Percentiles rank a stretch among this genome's conserved stretches.
Conservation (phyloP, 1,140 invertebrate genomes). For the Camponotus floridanus region DNA sequence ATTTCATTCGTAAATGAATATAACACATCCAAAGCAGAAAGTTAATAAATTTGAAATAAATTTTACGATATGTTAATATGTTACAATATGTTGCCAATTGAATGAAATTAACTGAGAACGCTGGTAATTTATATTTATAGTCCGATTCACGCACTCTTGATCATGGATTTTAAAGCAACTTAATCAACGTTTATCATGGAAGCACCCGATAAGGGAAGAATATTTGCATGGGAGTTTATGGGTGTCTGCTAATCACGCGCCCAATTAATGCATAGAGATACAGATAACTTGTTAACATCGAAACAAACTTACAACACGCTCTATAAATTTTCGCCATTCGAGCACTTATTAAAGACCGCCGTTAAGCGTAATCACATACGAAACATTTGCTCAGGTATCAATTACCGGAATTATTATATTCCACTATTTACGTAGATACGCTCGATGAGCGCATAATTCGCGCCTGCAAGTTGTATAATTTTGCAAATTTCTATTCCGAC, state of each 20-base stretch:
- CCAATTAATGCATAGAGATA: constrained; percentile 48
- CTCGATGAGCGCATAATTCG: constrained; percentile 38
- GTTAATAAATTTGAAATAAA: constrained; percentile 40
- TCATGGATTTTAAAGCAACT: constrained; percentile 28
- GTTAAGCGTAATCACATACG: constrained; percentile 28
- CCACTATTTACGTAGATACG: constrained; percentile 71
- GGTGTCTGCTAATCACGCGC: constrained; percentile 32
- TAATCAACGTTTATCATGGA: constrained; percentile 32
- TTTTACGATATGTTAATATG: constrained; percentile 28
- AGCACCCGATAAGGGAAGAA: background rate
- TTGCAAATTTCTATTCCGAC: constrained; percentile 51
- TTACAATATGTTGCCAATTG: constrained; percentile 13
- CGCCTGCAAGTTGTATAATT: constrained; percentile 19
- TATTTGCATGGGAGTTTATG: constrained; percentile 14
- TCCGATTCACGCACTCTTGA: constrained; percentile 2
- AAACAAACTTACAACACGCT: constrained; percentile 11
- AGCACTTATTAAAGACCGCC: constrained; percentile 26
- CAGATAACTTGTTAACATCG: background rate
- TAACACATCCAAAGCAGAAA: constrained; percentile 34
- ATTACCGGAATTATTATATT: constrained; percentile 64
- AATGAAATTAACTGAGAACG: constrained; percentile 30
- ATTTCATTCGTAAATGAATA: constrained; percentile 61
- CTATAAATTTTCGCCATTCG: constrained; percentile 30
- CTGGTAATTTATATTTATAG: constrained; percentile 50
- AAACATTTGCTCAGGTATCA: constrained; percentile 62